Base-by-base conservation (phyloP, 2,888 invertebrate species). In the Monochamus alternatus region DNA sequence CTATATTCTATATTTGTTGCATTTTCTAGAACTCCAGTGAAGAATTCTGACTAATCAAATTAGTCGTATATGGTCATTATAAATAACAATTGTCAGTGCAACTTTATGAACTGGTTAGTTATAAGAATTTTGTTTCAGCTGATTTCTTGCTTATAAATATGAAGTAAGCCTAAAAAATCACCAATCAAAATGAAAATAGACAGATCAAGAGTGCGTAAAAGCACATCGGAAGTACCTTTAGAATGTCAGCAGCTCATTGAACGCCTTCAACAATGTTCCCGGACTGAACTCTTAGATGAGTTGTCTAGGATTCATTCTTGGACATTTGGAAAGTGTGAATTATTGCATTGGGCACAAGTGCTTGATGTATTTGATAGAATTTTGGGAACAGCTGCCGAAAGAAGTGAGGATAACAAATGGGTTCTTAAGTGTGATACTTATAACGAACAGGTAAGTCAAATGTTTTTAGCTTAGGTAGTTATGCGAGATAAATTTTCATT, bases 251-350 rank as follows among this genome's bases (percentile, higher is more conserved):
- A 91, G 81, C 90, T 96, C 73, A 95, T 96, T 84, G 94, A 94
- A 84, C 92, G 93, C 84, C 89, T 96, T 67, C 93, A 93, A 82
- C 91, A 91, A 79, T 93, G 93, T 85, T 92, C 92, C 64, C 91
- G 92, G 62, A 90, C 92, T 74, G 93, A 93, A 85, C 89, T 96
- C 75, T 88, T 94, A 3, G 90, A 91, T 65, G 94, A 94, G 87
- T 89, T 96, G 74, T 92, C 93, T 77, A 92, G 92, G 81, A 93
- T 96, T 79, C 94, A 94, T 83, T 93, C 94, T 59, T 96, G 96
- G 95, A 94, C 94, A 43, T 96, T 94, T 88, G 96, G 95, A 70
- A 96, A 96, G 91, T 96, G 95, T 88, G 96, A 96, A 88, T 89
- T 96, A 22, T 94, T 94, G 85, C 95, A 96, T 87, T 96, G 96